These are phyloP conservation scores for Tiliacea aurago DNA, from an alignment of 2,888 invertebrate species.

Conservation along the genomic window DNA sequence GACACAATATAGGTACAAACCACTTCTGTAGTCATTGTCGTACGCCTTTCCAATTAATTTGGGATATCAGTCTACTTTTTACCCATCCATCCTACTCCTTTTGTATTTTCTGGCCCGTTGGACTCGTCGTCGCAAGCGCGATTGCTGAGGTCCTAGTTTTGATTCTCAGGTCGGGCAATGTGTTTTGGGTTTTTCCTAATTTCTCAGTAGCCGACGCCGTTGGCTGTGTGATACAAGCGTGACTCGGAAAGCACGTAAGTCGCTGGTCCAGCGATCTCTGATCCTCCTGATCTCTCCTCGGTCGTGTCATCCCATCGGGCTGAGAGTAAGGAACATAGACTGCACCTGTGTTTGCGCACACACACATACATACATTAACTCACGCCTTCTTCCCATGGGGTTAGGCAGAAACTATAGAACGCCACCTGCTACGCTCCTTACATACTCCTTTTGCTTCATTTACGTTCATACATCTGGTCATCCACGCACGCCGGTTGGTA, in stretches of 20 bases:
- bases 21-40: neutral
- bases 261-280: no score
- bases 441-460: no score
- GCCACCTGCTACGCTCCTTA: no score
- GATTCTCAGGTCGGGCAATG: neutral
- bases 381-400: no score
- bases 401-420: no score
- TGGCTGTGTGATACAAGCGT: neutral
- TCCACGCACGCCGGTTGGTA: no score
- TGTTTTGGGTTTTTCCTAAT: no score
- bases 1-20: neutral
- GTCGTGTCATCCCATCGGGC: neutral
- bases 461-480: no score
- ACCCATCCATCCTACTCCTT: neutral
- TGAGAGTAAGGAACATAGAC: neutral
- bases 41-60: neutral
- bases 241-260: neutral
- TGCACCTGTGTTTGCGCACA: neutral
- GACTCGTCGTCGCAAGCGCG: neutral
- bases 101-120: neutral
- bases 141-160: neutral
- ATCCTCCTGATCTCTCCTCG: neutral
- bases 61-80: no score
- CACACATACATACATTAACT: neutral
- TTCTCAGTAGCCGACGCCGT: neutral